Evolutionary conservation across 2,113 vertebrate species (phyloP), one percentile per base, ranked within the genome.

Genomic region (Hucho hucho): DNA sequence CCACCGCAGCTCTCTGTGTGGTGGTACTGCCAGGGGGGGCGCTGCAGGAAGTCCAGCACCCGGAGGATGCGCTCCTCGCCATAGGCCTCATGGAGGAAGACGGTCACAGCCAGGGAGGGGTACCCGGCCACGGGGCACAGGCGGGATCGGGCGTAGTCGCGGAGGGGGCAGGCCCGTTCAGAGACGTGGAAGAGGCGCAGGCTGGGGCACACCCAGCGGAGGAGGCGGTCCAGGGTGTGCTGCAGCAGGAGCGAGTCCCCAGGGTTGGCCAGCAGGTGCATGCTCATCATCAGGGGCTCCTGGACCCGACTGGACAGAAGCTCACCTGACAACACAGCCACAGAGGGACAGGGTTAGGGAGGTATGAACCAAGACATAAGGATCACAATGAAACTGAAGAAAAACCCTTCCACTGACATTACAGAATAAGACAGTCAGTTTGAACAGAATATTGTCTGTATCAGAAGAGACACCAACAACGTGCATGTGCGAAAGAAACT

Each of bases 161-260:
- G 93, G 70, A 90, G 56, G 0, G 95, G 93, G 16, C 93, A 83
- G 6, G 86, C 87, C 29, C 94, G 81, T 83, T 98, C 96, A 0
- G 97, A 97, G 75, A 99, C 97, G 16, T 95, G 91, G 77, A 99
- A 98, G 74, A 98, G 91, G 4, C 58, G 91, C 58, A 94, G 26
- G 47, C 93, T 95, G 0, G 93, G 94, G 80, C 94, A 96, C 9
- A 98, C 82, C 92, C 94, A 91, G 59, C 87, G 87, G 71, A 98
- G 84, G 65, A 99, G 93, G 46, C 68, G 89, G 73, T 96, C 95
- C 61, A 98, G 81, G 1, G 95, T 93, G 83, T 93, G 95, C 88
- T 96, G 96, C 87, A 99, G 89, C 18, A 93, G 87, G 4, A 82
- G 76, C 0, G 95, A 96, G 2, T 92, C 94, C 43, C 96, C 97